Evolutionary conservation across 2,797 vertebrate genomes (phyloP).

Genomic region (Esox lucius): DNA sequence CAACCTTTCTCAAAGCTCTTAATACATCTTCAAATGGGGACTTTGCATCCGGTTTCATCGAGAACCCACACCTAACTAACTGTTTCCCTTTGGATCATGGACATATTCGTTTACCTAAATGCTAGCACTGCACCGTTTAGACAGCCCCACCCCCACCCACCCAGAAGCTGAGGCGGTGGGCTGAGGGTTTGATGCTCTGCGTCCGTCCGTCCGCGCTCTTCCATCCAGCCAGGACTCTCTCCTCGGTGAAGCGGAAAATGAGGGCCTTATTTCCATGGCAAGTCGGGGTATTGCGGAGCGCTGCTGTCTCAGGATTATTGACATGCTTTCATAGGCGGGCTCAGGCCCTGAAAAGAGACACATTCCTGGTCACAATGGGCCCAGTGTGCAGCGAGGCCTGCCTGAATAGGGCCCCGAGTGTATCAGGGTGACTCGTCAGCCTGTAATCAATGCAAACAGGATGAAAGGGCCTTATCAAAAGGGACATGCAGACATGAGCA

Average conservation of each 20-base stretch:
- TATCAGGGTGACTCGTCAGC: conserved; percentile 76
- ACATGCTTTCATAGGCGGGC: conserved; percentile 78
- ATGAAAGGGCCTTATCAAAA: conserved; percentile 78
- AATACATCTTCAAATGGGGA: conserved; percentile 3
- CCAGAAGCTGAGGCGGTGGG: neutral
- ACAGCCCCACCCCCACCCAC: neutral
- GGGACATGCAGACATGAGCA: conserved; percentile 76
- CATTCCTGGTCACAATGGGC: conserved; percentile 80
- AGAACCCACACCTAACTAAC: neutral
- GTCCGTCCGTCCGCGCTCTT: conserved; percentile 38
- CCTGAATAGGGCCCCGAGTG: conserved; percentile 70
- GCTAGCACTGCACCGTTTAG: neutral
- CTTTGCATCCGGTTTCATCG: conserved; percentile 22
- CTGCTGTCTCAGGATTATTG: conserved; percentile 78
- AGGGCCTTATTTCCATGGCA: conserved; percentile 62
- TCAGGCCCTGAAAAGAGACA: conserved; percentile 81
- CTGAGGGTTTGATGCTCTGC: neutral
- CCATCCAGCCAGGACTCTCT: conserved; percentile 51
- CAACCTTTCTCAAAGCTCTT: conserved; percentile 32
- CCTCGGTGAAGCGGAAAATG: conserved; percentile 58
- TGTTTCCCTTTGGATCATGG: neutral
- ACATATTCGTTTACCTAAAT: neutral
- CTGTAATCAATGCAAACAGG: conserved; percentile 83
- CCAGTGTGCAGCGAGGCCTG: conserved; percentile 75
- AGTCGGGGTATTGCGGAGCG: conserved; percentile 66